Percentiles rank a stretch among this genome's conserved stretches.
Conservation (phyloP, 2,797 vertebrate genomes). For the Lerista edwardsae region DNA sequence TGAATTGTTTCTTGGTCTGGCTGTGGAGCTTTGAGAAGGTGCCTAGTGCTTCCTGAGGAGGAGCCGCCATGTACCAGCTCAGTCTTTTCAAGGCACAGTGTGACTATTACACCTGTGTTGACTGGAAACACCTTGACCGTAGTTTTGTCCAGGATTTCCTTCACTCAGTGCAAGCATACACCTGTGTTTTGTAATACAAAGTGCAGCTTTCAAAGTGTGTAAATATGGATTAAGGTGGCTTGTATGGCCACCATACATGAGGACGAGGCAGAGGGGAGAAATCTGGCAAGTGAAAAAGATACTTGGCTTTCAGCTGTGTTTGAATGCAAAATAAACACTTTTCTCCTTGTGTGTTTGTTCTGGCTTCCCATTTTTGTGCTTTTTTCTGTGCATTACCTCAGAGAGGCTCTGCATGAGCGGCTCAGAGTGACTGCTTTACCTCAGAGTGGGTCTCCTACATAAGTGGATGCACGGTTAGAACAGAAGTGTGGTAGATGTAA, state of each 20-base stretch:
- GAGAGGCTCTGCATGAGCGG: too few species aligned
- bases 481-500: too few species aligned
- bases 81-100: background rate
- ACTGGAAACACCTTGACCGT: background rate
- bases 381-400: background rate
- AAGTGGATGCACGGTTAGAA: too few species aligned
- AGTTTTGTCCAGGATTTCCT: background rate
- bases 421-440: too few species aligned
- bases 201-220: constrained; percentile 3
- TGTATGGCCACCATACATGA: background rate
- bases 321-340: constrained; percentile 1
- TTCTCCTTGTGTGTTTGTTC: background rate
- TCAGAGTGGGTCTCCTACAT: too few species aligned
- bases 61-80: background rate
- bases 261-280: background rate
- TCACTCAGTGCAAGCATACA: background rate
- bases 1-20: too few species aligned
- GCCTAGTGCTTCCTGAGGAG: background rate
- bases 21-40: too few species aligned
- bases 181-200: background rate
- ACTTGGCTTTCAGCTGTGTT: constrained; percentile 15
- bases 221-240: background rate
- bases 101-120: background rate
- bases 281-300: too few species aligned
- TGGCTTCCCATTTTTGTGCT: background rate